Evolutionary conservation across 2,888 invertebrate genomes (phyloP), one percentile per base, ranked within the genome.

Genomic region (Sarcophaga rosellei): DNA sequence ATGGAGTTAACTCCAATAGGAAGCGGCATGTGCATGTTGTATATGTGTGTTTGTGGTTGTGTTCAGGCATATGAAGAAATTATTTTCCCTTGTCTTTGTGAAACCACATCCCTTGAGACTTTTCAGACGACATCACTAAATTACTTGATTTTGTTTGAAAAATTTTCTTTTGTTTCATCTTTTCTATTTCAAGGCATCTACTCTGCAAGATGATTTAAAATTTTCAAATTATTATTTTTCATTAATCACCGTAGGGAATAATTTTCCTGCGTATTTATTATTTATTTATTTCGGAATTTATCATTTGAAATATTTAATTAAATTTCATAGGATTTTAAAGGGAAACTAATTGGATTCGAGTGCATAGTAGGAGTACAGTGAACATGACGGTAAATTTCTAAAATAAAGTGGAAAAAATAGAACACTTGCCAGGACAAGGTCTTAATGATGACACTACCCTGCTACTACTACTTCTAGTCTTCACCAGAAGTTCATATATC

Each of bases 71-170:
- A 53, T 53, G 53, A 15, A 15, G 15, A 12, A 53, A 53, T 15
- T 68, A 45, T 68, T 47, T 59, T 44, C 21, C 21, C 47, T 68
- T 59, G 57, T 23, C 47, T 69, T 21, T 53, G 4, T 35, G 15
- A 53, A 53, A 57, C n/a, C 65, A 65, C 47, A 62, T 78, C 74
- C 69, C 62, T 6, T 23, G 73, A 59, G 83, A 63, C 45, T 20
- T 69, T 69, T 69, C 17, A 63, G 66, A 74, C 57, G 44, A 57
- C 78, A 78, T 69, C 78, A 78, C 35, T 69, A 68, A 78, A 44
- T 78, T 69, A 74, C 57, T 73, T 78, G 78, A 83, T 74, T 74
- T 23, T 69, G 73, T 81, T 81, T 81, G 69, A 20, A 5, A 57
- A 20, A 47, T 57, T 61, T 77, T 59, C 23, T 47, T 68, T 21